A percentile compares a stretch with the other conserved stretches of the same genome.
Evolutionary conservation across 2,113 vertebrate species (phyloP).

Genomic region (Delphinus delphis): DNA sequence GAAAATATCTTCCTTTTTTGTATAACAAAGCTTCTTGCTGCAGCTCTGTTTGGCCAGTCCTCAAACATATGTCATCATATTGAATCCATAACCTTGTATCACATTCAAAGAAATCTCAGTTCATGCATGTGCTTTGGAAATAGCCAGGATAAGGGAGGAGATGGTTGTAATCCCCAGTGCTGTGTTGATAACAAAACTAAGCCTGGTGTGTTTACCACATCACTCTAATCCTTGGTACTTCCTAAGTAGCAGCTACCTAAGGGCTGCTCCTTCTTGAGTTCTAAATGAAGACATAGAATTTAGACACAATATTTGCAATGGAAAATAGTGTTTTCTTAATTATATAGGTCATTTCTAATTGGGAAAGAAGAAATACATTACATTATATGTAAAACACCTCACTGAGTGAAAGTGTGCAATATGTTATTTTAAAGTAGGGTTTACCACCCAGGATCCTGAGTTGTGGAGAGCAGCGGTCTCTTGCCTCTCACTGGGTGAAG

Average conservation of each 20-base stretch:
- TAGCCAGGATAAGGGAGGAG: not conserved
- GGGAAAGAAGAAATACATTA: not conserved
- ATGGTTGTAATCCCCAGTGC: rapidly evolving
- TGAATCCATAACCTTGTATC: not conserved
- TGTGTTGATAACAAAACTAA: too few relatives aligned
- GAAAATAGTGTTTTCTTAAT: not conserved
- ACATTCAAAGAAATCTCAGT: not conserved
- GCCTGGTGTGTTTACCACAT: not conserved
- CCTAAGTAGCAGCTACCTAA: not conserved
- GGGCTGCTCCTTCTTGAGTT: not conserved
- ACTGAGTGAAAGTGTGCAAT: not conserved
- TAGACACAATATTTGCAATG: not conserved
- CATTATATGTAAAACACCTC: not conserved
- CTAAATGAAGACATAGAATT: not conserved
- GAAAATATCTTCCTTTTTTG: not conserved
- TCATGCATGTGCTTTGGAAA: too few relatives aligned
- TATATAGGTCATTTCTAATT: too few relatives aligned
- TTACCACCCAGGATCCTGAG: not conserved
- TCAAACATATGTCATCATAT: not conserved
- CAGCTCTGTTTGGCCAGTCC: not conserved
- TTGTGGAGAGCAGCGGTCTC: not conserved
- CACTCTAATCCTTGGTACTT: not conserved
- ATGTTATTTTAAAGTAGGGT: not conserved
- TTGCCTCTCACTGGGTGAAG: not conserved
- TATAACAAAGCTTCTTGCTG: not conserved